A percentile compares a stretch with the other conserved stretches of the same genome.
phyloP scores from a whole-genome alignment of 1,140 invertebrate genomes.

The Magallana angulata region DNA sequence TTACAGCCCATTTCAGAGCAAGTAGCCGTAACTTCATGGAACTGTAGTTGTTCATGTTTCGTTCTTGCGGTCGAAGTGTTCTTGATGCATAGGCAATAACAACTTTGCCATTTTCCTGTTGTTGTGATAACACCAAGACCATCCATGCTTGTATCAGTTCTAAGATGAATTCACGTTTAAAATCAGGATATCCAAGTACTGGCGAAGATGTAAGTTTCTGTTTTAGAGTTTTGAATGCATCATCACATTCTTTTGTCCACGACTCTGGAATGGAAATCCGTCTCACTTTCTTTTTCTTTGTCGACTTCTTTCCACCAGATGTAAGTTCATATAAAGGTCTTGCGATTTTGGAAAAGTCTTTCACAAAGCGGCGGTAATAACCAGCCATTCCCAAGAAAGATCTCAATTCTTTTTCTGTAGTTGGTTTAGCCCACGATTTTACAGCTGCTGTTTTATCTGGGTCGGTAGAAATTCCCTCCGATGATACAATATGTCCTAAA shows the following conservation, averaged over 20 bases:
- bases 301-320: conserved; percentile 10
- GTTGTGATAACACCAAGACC: neutral
- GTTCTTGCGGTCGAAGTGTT: neutral
- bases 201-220: conserved; percentile 53
- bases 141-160: conserved; percentile 54
- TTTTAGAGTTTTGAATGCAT: conserved; percentile 57
- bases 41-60: neutral
- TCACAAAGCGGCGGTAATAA: conserved; percentile 45
- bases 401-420: conserved; percentile 61
- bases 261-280: neutral
- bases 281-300: conserved; percentile 34
- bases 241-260: conserved; percentile 42
- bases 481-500: conserved; percentile 57
- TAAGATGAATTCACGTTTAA: conserved; percentile 52
- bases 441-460: conserved; percentile 60
- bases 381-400: conserved; percentile 62
- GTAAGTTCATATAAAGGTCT: conserved; percentile 41
- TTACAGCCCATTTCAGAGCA: too few species aligned
- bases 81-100: conserved; percentile 11
- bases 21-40: too few species aligned
- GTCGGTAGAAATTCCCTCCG: conserved; percentile 66
- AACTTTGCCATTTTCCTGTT: neutral
- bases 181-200: conserved; percentile 62
- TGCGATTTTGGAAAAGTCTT: conserved; percentile 45
- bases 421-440: conserved; percentile 63